Percentiles rank a stretch among this genome's conserved stretches.
Conservation (phyloP, 2,113 vertebrate species). For the Pluvialis apricaria region DNA sequence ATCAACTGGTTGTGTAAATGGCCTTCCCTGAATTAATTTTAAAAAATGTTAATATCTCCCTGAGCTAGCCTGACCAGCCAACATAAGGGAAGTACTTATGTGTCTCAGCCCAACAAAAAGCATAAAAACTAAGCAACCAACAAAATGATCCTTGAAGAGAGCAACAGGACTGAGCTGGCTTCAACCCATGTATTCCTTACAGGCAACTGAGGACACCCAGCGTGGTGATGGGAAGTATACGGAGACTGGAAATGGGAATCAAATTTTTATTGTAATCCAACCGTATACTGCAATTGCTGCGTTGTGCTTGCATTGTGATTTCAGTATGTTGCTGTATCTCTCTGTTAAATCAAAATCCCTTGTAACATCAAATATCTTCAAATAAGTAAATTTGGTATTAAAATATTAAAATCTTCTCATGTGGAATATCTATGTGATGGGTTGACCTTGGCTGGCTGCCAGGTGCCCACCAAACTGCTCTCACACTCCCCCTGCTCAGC, state of each 20-base stretch:
- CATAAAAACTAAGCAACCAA: background rate
- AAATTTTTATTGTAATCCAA: background rate
- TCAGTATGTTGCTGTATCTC: background rate
- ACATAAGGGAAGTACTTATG: too few relatives aligned
- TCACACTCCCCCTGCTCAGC: background rate
- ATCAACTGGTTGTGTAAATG: background rate
- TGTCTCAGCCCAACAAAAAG: background rate
- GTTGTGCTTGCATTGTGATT: background rate
- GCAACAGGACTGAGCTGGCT: background rate
- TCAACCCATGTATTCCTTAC: background rate
- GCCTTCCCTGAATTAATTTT: background rate
- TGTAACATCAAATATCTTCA: background rate
- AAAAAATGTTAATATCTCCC: background rate
- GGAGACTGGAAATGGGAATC: background rate
- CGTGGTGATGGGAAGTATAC: background rate
- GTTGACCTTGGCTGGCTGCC: background rate
- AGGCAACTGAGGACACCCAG: background rate
- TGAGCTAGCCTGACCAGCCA: background rate
- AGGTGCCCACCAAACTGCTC: background rate
- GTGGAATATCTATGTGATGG: background rate
- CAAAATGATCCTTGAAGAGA: background rate
- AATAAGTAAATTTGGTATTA: background rate
- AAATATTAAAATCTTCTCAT: background rate
- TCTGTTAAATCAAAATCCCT: background rate
- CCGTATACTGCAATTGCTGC: background rate